phyloP scores from a whole-genome alignment of 2,797 vertebrate species.

The Anguilla marmorata region DNA sequence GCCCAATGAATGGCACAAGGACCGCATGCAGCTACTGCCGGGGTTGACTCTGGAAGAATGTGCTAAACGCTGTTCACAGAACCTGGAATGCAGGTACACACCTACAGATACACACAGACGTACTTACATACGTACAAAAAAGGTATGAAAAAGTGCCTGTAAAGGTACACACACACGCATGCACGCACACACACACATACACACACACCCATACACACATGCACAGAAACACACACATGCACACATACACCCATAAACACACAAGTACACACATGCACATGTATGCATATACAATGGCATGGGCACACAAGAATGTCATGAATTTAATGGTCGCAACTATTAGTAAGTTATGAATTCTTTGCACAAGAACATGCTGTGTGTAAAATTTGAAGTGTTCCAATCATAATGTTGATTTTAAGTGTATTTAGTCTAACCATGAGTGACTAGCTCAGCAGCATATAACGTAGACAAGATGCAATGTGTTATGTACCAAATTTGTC shows the following conservation, averaged over 20 bases:
- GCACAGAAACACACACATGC: background rate
- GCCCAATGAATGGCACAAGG: conserved; percentile 62
- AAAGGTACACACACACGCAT: background rate
- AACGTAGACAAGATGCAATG: background rate
- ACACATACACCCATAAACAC: background rate
- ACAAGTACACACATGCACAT: conserved; percentile 70
- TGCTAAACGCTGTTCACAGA: conserved; percentile 73
- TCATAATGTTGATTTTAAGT: background rate
- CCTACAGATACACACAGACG: background rate
- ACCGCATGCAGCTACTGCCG: conserved; percentile 51
- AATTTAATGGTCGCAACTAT: background rate
- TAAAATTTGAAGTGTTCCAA: background rate
- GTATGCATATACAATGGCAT: background rate
- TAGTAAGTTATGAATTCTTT: background rate
- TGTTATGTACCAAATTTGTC: background rate
- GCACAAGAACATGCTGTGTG: background rate
- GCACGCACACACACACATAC: background rate
- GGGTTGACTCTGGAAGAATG: conserved; percentile 78
- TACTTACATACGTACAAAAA: background rate
- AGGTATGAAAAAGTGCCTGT: too few species aligned
- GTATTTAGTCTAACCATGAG: background rate
- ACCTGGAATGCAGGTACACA: conserved; percentile 78
- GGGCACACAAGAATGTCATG: background rate
- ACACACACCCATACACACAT: background rate
- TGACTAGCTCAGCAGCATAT: background rate